Conservation (phyloP, 2,113 vertebrate species). For the Sisor rabdophorus region DNA sequence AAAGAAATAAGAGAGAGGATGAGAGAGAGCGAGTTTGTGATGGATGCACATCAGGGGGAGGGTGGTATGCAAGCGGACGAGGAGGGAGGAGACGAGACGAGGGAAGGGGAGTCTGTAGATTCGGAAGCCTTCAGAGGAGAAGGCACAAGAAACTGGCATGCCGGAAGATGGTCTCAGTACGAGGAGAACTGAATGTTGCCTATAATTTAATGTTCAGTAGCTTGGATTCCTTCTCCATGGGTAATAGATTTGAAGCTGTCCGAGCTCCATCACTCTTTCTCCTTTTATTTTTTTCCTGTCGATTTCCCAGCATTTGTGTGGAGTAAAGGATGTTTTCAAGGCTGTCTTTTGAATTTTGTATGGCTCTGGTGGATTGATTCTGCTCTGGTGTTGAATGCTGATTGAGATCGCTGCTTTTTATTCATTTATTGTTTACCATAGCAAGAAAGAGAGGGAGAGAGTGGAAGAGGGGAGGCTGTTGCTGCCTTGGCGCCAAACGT, state of each 20-base stretch:
- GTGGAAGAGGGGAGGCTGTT: constrained; percentile 51
- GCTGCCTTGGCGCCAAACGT: constrained; percentile 77
- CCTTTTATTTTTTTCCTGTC: constrained; percentile 11
- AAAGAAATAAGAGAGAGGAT: constrained; percentile 30
- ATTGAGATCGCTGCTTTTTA: constrained; percentile 6
- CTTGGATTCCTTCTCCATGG: constrained; percentile 83
- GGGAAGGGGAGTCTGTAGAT: constrained; percentile 67
- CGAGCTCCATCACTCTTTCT: constrained; percentile 59
- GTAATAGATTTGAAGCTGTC: constrained; percentile 77
- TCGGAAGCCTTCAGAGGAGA: constrained; percentile 68
- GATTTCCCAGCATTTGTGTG: not conserved
- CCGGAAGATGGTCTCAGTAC: constrained; percentile 81
- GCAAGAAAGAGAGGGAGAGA: constrained; percentile 41
- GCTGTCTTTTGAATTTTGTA: constrained; percentile 16
- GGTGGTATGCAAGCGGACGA: constrained; percentile 37
- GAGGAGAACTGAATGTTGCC: constrained; percentile 83
- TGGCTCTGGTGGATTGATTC: constrained; percentile 44
- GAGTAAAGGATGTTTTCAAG: constrained; percentile 7
- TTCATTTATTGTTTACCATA: constrained; percentile 23
- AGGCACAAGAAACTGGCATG: constrained; percentile 73
- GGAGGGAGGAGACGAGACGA: constrained; percentile 57
- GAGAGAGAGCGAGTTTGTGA: constrained; percentile 37
- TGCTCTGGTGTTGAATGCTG: constrained; percentile 48
- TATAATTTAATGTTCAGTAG: constrained; percentile 89
- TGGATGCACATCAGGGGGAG: constrained; percentile 48